Base-by-base conservation (phyloP, 1,140 invertebrate genomes). In the Bombus ignitus region DNA sequence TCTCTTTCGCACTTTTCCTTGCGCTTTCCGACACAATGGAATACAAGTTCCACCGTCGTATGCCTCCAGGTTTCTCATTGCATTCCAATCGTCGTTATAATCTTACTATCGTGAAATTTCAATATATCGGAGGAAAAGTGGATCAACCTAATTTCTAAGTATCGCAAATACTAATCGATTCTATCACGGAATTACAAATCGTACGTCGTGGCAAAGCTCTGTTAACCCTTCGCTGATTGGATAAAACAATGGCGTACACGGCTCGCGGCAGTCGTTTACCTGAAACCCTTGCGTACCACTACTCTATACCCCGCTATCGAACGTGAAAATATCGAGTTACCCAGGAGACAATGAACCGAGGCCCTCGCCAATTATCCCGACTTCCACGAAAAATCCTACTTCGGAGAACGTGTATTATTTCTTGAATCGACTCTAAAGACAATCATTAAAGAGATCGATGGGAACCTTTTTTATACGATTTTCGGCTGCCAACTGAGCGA, bases 271-370 rank as follows among this genome's bases (percentile, higher is more conserved):
- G 37, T 62, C 75, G 37, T 78, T 78, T 78, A 78, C 75, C 75
- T 78, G 75, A 78, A 78, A 78, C 75, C 75, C 37, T 62, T 39
- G 25, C 47, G 5, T 8, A 53, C 47, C 47, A 8, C 37, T 28
- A 1, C 37, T 28, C 75, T 9, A 39, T 35, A 47, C 35, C 35
- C 53, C 15, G 10, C 57, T 65, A 78, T 78, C 75, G 75, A 32
- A 62, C 75, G 57, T 22, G 75, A 78, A 77, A 78, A 78, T 78
- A 78, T 78, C 75, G 75, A 65, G 75, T 78, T 78, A 78, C 75
- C 15, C 18, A 6, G 15, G 57, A 78, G 75, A 78, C 75, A 65
- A 78, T 65, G 75, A 78, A 42, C 75, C 59, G 28, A 32, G 6
- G 37, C 32, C 37, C 75, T 13, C 15, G 0, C 2, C 57, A 28